Evolutionary conservation across 1,140 invertebrate genomes (phyloP).

Genomic region (Drosophila malerkotliana): DNA sequence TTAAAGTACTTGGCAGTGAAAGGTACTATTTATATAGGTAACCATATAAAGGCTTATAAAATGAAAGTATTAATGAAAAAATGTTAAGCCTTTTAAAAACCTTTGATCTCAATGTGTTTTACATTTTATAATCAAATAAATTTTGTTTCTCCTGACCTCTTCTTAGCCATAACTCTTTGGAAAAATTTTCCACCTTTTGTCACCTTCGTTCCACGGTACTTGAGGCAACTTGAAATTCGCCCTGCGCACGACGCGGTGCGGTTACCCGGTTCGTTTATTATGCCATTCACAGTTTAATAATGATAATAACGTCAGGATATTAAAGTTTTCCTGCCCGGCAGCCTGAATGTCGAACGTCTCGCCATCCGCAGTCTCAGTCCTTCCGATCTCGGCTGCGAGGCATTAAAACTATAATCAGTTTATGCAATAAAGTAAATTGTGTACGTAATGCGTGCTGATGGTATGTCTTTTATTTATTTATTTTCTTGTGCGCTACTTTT

Average conservation of each 20-base stretch:
- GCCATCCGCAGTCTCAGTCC: neutral
- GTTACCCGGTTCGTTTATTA: slow-evolving; percentile 78
- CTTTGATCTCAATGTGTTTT: too few relatives aligned
- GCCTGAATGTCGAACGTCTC: slow-evolving; percentile 45
- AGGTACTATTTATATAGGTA: too few relatives aligned
- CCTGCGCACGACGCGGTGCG: slow-evolving; percentile 48
- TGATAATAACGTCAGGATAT: slow-evolving; percentile 81
- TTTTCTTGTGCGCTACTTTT: slow-evolving; percentile 76
- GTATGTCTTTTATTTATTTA: slow-evolving; percentile 79
- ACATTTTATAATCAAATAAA: too few relatives aligned
- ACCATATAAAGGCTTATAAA: too few relatives aligned
- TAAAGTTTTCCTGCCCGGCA: slow-evolving; percentile 75
- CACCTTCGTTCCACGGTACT: slow-evolving; percentile 38
- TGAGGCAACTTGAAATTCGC: slow-evolving; percentile 32
- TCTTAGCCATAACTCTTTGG: too few relatives aligned
- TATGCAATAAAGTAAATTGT: slow-evolving; percentile 83
- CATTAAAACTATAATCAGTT: slow-evolving; percentile 83
- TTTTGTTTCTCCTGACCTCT: too few relatives aligned
- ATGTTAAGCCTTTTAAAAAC: too few relatives aligned
- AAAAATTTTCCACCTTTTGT: neutral
- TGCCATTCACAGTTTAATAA: slow-evolving; percentile 82
- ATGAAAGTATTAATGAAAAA: too few relatives aligned
- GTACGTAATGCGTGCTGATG: slow-evolving; percentile 79
- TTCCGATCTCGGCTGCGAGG: slow-evolving; percentile 35
- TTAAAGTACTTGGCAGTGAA: neutral